These are phyloP conservation scores for Artibeus jamaicensis DNA, from an alignment of 2,797 vertebrate genomes.

Conservation along the genomic window DNA sequence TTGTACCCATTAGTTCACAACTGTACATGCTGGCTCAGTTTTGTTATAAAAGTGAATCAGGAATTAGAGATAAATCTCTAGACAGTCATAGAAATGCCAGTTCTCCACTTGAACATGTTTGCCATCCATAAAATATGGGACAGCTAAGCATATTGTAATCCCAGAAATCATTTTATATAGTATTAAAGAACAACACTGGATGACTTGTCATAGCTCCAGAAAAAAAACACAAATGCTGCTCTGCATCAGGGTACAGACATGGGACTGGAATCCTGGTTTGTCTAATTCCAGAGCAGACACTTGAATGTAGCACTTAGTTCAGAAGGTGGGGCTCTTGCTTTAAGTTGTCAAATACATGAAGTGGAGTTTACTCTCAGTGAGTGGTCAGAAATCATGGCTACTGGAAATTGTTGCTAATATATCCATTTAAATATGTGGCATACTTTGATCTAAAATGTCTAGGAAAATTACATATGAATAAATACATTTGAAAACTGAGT, in stretches of 20 bases:
- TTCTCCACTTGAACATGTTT: background rate
- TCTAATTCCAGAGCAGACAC: background rate
- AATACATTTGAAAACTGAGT: background rate
- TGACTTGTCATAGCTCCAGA: background rate
- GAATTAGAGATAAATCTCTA: background rate
- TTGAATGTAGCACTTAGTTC: background rate
- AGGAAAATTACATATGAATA: background rate
- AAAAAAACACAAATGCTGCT: background rate
- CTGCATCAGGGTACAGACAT: background rate
- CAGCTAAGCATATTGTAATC: background rate
- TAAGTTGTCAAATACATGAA: background rate
- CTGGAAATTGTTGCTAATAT: background rate
- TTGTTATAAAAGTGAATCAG: background rate
- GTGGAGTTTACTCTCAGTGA: background rate
- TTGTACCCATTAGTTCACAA: background rate
- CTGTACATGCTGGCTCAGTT: background rate
- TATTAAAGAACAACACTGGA: background rate
- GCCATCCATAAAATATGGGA: background rate
- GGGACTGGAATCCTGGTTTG: background rate
- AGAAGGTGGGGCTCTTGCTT: background rate
- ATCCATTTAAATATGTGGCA: background rate
- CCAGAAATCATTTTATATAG: background rate
- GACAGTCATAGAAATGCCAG: background rate
- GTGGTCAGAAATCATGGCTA: background rate
- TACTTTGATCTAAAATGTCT: background rate